Base-by-base conservation (phyloP, 2,113 vertebrate species). In the Leucoraja erinaceus region DNA sequence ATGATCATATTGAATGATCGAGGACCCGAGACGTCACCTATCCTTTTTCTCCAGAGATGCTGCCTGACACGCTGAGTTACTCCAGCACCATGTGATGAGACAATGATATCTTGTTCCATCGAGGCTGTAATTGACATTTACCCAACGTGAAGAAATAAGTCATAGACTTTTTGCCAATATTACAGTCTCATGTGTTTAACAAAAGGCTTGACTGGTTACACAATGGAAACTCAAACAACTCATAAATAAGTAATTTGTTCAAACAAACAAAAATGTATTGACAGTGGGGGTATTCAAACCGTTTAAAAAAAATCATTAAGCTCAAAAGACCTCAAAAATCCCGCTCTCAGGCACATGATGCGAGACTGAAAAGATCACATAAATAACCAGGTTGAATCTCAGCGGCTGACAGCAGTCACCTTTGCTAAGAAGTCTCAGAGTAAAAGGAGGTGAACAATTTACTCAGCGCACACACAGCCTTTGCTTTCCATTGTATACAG, bases 341-440 rank as follows among this genome's bases (percentile, higher is more conserved):
- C 28, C 83, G 63, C 63, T 88, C n/a, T 63, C 83, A 88, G 83
- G 4, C 83, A 63, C 31, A 63, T 0, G 16, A 3, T 31, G 70
- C 22, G 25, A 86, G 56, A 86, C 25, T 14, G 4, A 63, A 72
- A 31, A 88, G 12, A 66, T 88, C 12, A 31, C 54, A 14, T 18
- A 31, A 63, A 3, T 88, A 88, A 31, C 59, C 12, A 31, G 28
- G 59, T 88, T n/a, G 31, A 88, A 8, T 88, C 11, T 88, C 28
- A 88, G 25, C n/a, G 63, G 10, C 63, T 63, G 56, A 14, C 12
- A 86, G 22, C 56, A 94, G 93, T 94, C 93, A 94, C n/a, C 66
- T 93, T 81, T 76, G 68, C 20, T 93, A 93, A 90, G 93, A 93
- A 56, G 93, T 94, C 66, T 93, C 84, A 81, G 93, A 25, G 72